Conservation (phyloP, 2,797 vertebrate species). For the Characodon lateralis region DNA sequence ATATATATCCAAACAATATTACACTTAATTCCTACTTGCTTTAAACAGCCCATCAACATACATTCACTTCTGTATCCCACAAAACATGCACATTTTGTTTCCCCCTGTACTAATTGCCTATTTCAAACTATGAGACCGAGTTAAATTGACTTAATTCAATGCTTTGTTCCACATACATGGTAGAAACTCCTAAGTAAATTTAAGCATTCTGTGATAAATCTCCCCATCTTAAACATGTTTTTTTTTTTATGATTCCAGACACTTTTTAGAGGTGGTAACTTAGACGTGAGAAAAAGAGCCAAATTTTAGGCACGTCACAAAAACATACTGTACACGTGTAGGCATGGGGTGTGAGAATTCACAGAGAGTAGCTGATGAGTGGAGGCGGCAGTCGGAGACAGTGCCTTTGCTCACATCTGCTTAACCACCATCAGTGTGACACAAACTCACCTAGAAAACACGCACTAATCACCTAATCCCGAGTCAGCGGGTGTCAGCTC, state of each 20-base stretch:
- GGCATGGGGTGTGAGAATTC: slow-evolving; percentile 24
- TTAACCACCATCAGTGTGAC: slow-evolving; percentile 65
- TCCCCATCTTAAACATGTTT: slow-evolving; percentile 10
- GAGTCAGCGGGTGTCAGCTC: slow-evolving; percentile 66
- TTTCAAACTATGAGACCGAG: not conserved
- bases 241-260: slow-evolving; percentile 22
- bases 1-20: too few relatives aligned
- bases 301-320: slow-evolving; percentile 36
- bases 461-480: slow-evolving; percentile 67
- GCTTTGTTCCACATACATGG: not conserved
- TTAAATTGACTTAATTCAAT: not conserved
- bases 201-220: not conserved
- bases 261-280: slow-evolving; percentile 24
- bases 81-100: not conserved
- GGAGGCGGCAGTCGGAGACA: slow-evolving; percentile 54
- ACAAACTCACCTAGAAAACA: slow-evolving; percentile 69
- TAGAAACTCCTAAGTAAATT: not conserved
- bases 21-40: too few relatives aligned
- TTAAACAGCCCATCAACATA: not conserved
- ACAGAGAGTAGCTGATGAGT: slow-evolving; percentile 32
- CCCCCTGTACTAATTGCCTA: not conserved
- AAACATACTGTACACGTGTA: slow-evolving; percentile 24
- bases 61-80: not conserved
- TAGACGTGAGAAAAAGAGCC: slow-evolving; percentile 34
- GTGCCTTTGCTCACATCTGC: slow-evolving; percentile 64